Percentiles rank a stretch among this genome's conserved stretches.
Evolutionary conservation across 2,113 vertebrate species (phyloP).

Genomic region (Datnioides undecimradiatus): DNA sequence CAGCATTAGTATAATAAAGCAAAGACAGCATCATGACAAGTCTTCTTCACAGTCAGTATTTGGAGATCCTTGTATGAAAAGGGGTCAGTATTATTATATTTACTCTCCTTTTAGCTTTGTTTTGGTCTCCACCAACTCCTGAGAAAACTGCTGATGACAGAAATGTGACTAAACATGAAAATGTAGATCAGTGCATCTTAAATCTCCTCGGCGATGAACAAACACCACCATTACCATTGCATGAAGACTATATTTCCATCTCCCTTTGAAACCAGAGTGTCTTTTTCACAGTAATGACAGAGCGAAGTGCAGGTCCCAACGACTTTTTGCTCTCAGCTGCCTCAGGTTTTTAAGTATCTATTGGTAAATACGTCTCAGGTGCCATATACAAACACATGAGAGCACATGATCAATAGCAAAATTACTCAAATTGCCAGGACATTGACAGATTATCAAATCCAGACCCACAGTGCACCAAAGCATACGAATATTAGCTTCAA

Average conservation of each 20-base stretch:
- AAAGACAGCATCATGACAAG: too few relatives aligned
- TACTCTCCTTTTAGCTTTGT: neutral
- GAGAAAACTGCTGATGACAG: neutral
- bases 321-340: neutral
- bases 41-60: too few relatives aligned
- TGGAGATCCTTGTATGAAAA: too few relatives aligned
- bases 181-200: too few relatives aligned
- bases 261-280: neutral
- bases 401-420: neutral
- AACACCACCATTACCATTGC: neutral
- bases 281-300: neutral
- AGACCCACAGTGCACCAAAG: neutral
- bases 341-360: too few relatives aligned
- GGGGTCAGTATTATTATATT: too few relatives aligned
- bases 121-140: neutral
- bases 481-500: neutral
- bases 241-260: neutral
- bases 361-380: neutral
- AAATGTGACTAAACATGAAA: neutral
- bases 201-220: too few relatives aligned
- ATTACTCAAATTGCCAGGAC: neutral
- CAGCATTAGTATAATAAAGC: too few relatives aligned
- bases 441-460: neutral
- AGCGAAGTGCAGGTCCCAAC: neutral
- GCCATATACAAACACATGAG: neutral